Conservation (phyloP, 1,140 invertebrate genomes). For the Zaprionus davidi region DNA sequence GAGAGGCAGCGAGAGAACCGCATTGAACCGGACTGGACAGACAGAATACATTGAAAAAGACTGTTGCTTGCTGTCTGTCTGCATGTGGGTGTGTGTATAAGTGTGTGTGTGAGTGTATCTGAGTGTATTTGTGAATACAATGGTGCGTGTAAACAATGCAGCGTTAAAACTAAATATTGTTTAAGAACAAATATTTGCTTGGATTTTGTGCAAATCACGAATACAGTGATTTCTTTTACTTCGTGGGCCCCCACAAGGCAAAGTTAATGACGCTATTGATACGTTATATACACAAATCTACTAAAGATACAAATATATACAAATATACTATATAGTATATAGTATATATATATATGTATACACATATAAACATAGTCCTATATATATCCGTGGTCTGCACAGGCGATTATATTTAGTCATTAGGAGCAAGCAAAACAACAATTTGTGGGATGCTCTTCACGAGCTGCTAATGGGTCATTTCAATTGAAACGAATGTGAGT, state of each 20-base stretch:
- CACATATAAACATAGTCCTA: constrained; percentile 1
- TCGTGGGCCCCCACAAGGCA: constrained; percentile 16
- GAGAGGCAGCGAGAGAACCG: background rate
- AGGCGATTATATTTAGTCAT: constrained; percentile 64
- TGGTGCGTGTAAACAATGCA: constrained; percentile 70
- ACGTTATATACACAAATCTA: constrained; percentile 2
- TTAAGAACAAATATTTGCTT: constrained; percentile 78
- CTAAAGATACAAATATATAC: background rate
- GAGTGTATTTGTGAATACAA: constrained; percentile 24
- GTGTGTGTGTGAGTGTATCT: constrained; percentile 7
- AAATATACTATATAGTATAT: background rate
- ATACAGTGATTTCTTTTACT: constrained; percentile 36
- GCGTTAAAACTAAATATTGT: constrained; percentile 80
- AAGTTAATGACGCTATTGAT: constrained; percentile 72
- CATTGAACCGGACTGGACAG: background rate
- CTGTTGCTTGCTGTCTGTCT: constrained; percentile 58
- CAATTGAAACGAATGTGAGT: constrained; percentile 67
- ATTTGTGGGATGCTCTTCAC: constrained; percentile 67
- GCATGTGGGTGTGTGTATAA: constrained; percentile 37
- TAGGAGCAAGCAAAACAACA: constrained; percentile 32
- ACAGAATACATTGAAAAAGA: constrained; percentile 20
- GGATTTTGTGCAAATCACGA: constrained; percentile 65
- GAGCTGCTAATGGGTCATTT: constrained; percentile 81
- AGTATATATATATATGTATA: background rate
- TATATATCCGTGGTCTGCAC: background rate